Conservation (phyloP, 2,888 invertebrate genomes). For the Agapetus fuscipes region DNA sequence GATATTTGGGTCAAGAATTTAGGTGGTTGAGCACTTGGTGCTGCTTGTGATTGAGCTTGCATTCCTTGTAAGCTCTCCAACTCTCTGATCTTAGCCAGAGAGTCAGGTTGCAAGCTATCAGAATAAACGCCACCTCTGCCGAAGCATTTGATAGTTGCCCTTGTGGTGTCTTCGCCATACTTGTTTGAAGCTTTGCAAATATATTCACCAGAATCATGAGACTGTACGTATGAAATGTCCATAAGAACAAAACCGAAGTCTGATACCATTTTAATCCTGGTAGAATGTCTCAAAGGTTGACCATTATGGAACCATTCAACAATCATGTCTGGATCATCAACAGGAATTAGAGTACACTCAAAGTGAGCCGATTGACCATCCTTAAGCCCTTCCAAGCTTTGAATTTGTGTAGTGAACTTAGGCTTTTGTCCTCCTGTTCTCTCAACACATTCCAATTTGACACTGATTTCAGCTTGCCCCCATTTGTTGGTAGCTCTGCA, state of each 20-base stretch:
- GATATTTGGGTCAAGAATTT: conserved; percentile 82
- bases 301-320: conserved; percentile 98
- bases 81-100: conserved; percentile 78
- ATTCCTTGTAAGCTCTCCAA: conserved; percentile 66
- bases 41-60: conserved; percentile 52
- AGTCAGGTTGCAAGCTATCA: conserved; percentile 86
- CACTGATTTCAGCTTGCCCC: conserved; percentile 80
- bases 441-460: conserved; percentile 73
- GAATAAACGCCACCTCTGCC: conserved; percentile 80
- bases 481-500: conserved; percentile 85
- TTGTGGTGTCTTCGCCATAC: conserved; percentile 82
- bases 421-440: conserved; percentile 80
- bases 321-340: conserved; percentile 87
- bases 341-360: conserved; percentile 88
- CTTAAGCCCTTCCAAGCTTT: conserved; percentile 72
- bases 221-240: conserved; percentile 89
- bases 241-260: conserved; percentile 93
- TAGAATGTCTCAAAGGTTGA: conserved; percentile 77
- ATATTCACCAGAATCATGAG: conserved; percentile 89
- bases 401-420: conserved; percentile 78
- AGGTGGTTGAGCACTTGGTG: conserved; percentile 71
- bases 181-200: conserved; percentile 87
- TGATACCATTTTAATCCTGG: conserved; percentile 85
- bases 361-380: conserved; percentile 93
- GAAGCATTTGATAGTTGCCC: conserved; percentile 73